Evolutionary conservation across 35 echinoderm and acorn worm genomes (phyloP), one percentile per base, ranked within the genome.

Genomic region (Hemicentrotus pulcherrimus): DNA sequence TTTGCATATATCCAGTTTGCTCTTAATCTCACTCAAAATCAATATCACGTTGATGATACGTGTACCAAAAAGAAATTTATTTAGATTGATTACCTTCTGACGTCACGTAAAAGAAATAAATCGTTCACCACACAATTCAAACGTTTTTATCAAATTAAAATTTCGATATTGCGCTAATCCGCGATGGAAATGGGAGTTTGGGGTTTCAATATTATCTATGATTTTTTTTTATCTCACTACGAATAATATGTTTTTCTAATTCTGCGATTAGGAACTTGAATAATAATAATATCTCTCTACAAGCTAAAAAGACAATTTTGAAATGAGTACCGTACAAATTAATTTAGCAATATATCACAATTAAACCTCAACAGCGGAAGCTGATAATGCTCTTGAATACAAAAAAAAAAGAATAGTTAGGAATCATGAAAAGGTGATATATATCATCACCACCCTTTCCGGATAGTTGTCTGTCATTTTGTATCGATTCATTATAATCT

Each of bases 381-480:
- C 65, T n/a, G 28, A 78, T 78, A 28, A 78, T 78, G 19, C 65
- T 78, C 5, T 78, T 78, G 6, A 78, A 78, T 78, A 78, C 19
- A 78, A 78, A n/a, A 22, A n/a, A 22, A 28, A 78, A 78, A 78
- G 18, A 78, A 78, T 78, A 78, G 65, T 8, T 78, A 78, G 18
- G 65, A 78, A 78, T 78, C 65, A 78, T 78, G 61, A 78, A 22
- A 24, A 28, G 65, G 65, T 78, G 65, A 78, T 78, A 78, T 78
- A 78, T 78, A 78, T 78, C 65, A 78, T 78, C 65, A 78, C 28
- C 16, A 59, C 19, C 22, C 65, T 78, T 78, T 78, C 65, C 65
- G 65, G 65, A 78, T 78, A 28, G 65, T 78, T 78, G 65, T 78
- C 65, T 78, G 65, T 78, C 65, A 78, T 78, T 70, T 78, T 78